phyloP scores from a whole-genome alignment of 2,888 invertebrate genomes.

The Scelioninae gen. 1 region DNA sequence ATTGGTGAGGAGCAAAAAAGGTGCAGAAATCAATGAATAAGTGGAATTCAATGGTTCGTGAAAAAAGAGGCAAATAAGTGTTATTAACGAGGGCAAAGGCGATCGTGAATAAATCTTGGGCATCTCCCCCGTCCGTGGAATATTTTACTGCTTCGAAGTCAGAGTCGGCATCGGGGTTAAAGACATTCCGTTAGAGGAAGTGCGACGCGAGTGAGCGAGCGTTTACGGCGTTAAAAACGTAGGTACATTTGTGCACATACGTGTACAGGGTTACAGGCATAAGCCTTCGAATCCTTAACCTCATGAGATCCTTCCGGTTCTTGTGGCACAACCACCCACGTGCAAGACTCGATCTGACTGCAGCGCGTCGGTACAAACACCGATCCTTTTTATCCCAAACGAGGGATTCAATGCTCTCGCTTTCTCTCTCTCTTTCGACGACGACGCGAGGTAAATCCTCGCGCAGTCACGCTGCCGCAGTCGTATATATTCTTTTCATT shows the following conservation, averaged over 20 bases:
- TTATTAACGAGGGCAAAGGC: slow-evolving; percentile 65
- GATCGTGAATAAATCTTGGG: slow-evolving; percentile 64
- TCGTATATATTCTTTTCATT: slow-evolving; percentile 76
- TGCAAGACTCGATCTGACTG: slow-evolving; percentile 67
- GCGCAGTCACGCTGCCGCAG: slow-evolving; percentile 78
- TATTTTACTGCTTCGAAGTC: slow-evolving; percentile 63
- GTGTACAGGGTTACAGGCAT: slow-evolving; percentile 66
- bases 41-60: slow-evolving; percentile 28
- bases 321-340: slow-evolving; percentile 79
- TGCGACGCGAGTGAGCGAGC: slow-evolving; percentile 62
- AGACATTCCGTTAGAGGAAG: slow-evolving; percentile 71
- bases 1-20: too few species aligned
- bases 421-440: slow-evolving; percentile 35
- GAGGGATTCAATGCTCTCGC: slow-evolving; percentile 79
- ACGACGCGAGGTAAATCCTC: slow-evolving; percentile 78
- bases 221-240: slow-evolving; percentile 66
- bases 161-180: slow-evolving; percentile 64
- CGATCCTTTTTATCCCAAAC: slow-evolving; percentile 82
- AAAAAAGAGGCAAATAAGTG: slow-evolving; percentile 44
- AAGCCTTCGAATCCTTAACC: slow-evolving; percentile 72
- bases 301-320: slow-evolving; percentile 77
- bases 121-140: slow-evolving; percentile 61
- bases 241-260: slow-evolving; percentile 56
- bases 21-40: too few species aligned
- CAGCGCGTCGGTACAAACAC: slow-evolving; percentile 73